Base-by-base conservation (phyloP, 2,113 vertebrate genomes). In the Hemichromis elongatus region DNA sequence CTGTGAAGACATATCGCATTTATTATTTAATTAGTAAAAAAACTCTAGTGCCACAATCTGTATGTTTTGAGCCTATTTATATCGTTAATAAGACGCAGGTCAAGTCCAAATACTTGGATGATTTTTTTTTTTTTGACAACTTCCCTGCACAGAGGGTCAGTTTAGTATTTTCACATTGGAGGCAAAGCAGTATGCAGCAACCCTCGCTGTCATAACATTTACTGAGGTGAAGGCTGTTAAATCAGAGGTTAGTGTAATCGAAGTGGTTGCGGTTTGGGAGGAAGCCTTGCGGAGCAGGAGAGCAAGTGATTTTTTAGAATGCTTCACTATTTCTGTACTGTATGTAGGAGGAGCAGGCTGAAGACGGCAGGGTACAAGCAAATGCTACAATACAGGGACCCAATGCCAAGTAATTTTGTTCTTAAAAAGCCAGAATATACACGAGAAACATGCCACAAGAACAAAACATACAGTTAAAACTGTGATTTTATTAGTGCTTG, bases 301-400 rank as follows among this genome's bases (percentile, higher is more conserved):
- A 79, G 66, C 28, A 77, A 84, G 42, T 13, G 56, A 21, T 30
- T 56, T 56, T 83, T 81, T 19, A n/a, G 9, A 30, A 52, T 14
- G 24, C 55, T 80, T 77, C 35, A 14, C 16, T 77, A 50, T 81
- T 57, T 77, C 3, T 81, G 45, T 19, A 42, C 4, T 81, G 24
- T 19, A 42, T 86, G 89, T 88, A 53, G 82, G 85, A 57, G 79
- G 80, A 88, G 50, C 86, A 75, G 79, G 37, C 47, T 33, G 35
- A 47, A 4, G 47, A n/a, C 83, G 77, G 57, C 81, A 82, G 83
- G 61, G 37, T 47, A 19, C 50, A 37, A 79, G 63, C 2, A 6
- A 85, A 81, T 52, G 79, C 80, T 56, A 45, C 85, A 78, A 50
- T 52, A 30, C 33, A 73, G 61, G 57, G 79, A 9, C 1, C 10